Evolutionary conservation across 2,113 vertebrate species (phyloP).

Genomic region (Gulo gulo): DNA sequence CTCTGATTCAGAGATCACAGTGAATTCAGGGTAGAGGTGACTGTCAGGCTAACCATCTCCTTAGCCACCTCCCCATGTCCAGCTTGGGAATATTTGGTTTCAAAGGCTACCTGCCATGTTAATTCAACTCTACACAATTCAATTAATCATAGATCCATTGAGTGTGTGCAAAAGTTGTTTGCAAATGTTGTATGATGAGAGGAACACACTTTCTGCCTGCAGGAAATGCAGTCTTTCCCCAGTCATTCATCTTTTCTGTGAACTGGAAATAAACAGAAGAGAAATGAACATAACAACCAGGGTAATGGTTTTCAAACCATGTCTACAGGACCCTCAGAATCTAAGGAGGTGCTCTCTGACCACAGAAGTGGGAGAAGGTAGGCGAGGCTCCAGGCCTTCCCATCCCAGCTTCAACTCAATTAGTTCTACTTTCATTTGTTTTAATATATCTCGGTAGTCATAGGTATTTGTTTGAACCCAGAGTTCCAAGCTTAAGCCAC

Average conservation of each 20-base stretch:
- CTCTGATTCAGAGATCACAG: background rate
- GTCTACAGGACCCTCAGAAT: background rate
- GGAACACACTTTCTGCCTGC: background rate
- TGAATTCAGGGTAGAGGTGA: background rate
- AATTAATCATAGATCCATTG: background rate
- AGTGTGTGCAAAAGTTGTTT: background rate
- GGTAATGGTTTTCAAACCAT: background rate
- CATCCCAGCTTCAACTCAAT: background rate
- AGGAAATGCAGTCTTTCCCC: background rate
- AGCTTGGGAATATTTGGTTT: background rate
- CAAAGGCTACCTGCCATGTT: background rate
- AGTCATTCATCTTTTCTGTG: background rate
- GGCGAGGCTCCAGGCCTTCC: background rate
- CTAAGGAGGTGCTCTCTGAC: background rate
- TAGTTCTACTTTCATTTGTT: background rate
- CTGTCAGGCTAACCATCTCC: background rate
- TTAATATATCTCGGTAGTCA: background rate
- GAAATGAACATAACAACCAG: background rate
- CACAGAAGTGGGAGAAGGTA: background rate
- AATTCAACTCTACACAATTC: background rate
- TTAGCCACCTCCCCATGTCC: background rate
- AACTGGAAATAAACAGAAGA: background rate
- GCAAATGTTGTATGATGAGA: background rate
- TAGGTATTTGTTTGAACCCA: background rate
- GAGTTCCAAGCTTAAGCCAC: background rate